Evolutionary conservation across 1,140 invertebrate genomes (phyloP).

Genomic region (Hylaeus volcanicus): DNA sequence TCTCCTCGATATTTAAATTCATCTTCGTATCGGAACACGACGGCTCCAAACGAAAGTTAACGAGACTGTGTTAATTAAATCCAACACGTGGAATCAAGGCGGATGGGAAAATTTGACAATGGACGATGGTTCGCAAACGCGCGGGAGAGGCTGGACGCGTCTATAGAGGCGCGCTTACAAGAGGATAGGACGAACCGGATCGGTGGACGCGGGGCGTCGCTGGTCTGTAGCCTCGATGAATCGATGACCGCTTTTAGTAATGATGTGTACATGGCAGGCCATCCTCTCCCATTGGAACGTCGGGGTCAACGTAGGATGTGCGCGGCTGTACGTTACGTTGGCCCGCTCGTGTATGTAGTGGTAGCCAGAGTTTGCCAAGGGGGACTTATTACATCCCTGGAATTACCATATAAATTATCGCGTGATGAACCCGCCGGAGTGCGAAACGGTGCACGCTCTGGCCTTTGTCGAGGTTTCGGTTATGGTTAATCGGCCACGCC

Average conservation of each 20-base stretch:
- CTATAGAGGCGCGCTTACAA: slow-evolving; percentile 26
- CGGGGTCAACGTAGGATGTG: slow-evolving; percentile 53
- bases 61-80: slow-evolving; percentile 68
- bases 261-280: slow-evolving; percentile 68
- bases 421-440: slow-evolving; percentile 71
- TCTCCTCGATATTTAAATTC: slow-evolving; percentile 55
- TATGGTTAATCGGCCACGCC: slow-evolving; percentile 71
- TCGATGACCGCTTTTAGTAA: slow-evolving; percentile 71
- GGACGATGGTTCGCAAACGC: not conserved
- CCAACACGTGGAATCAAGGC: slow-evolving; percentile 51
- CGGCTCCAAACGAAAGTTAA: slow-evolving; percentile 62
- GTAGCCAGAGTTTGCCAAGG: slow-evolving; percentile 70
- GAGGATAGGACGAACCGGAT: slow-evolving; percentile 37
- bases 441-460: slow-evolving; percentile 64
- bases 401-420: slow-evolving; percentile 77
- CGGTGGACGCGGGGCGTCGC: slow-evolving; percentile 40
- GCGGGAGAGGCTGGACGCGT: no score
- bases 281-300: slow-evolving; percentile 57
- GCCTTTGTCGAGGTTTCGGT: slow-evolving; percentile 75
- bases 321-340: slow-evolving; percentile 50
- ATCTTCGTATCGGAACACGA: slow-evolving; percentile 39
- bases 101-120: slow-evolving; percentile 65
- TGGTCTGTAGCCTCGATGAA: slow-evolving; percentile 60
- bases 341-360: slow-evolving; percentile 69
- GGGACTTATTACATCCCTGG: slow-evolving; percentile 75